Percentiles rank a stretch among this genome's conserved stretches.
Conservation (phyloP, 2,888 invertebrate genomes). For the Augochlorella aurata region DNA sequence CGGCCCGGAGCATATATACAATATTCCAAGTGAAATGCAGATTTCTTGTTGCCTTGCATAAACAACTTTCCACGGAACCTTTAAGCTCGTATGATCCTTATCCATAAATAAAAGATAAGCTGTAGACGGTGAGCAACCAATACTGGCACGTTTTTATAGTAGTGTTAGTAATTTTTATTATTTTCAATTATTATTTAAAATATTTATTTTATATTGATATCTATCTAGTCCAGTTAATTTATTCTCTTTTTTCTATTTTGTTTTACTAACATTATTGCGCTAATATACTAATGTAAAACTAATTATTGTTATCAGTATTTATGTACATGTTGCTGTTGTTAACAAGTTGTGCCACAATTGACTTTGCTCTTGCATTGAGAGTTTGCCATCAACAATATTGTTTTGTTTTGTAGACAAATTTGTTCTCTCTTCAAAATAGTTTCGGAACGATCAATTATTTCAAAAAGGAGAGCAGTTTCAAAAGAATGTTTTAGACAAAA, state of each 20-base stretch:
- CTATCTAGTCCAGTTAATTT: constrained; percentile 67
- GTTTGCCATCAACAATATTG: constrained; percentile 68
- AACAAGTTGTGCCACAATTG: constrained; percentile 70
- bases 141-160: neutral
- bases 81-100: no score
- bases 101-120: no score
- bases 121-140: no score
- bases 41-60: no score
- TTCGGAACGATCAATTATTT: no score
- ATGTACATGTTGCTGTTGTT: constrained; percentile 64
- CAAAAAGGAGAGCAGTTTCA: no score
- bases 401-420: no score
- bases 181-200: constrained; percentile 8
- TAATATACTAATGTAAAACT: constrained; percentile 50
- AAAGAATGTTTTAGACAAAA: no score
- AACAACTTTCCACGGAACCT: no score
- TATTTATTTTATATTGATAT: constrained; percentile 13
- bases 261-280: constrained; percentile 68
- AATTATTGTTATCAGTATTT: constrained; percentile 55
- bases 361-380: constrained; percentile 72
- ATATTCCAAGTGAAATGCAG: no score
- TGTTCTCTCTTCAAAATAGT: no score
- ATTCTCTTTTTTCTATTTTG: constrained; percentile 68
- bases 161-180: neutral
- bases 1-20: no score